These are phyloP conservation scores for Ormyrus rosae DNA, from an alignment of 2,888 invertebrate genomes.

Conservation along the genomic window DNA sequence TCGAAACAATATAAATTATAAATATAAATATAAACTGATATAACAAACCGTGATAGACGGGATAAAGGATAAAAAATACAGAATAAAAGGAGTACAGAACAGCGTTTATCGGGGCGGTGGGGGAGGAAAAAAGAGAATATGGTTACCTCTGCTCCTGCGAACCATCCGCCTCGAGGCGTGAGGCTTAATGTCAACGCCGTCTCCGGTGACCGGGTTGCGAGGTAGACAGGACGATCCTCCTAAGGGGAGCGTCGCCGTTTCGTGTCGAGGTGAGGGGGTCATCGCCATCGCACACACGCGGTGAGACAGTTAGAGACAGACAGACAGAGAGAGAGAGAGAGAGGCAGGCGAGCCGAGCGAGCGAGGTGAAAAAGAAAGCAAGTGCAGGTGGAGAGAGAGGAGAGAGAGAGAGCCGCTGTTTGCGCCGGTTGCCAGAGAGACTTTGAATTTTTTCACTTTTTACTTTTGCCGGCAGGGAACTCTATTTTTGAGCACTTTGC, in stretches of 20 bases:
- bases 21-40: too few relatives aligned
- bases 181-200: constrained; percentile 79
- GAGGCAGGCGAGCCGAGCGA: constrained; percentile 3
- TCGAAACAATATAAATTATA: too few relatives aligned
- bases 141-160: constrained; percentile 73
- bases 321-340: constrained; percentile 4
- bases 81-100: too few relatives aligned
- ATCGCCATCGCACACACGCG: constrained; percentile 2
- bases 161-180: constrained; percentile 72
- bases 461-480: too few relatives aligned
- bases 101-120: background rate
- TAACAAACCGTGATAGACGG: too few relatives aligned
- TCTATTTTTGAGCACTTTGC: too few relatives aligned
- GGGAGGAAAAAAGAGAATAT: constrained; percentile 7
- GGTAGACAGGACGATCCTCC: constrained; percentile 75
- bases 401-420: background rate
- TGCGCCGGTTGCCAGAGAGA: too few relatives aligned
- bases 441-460: too few relatives aligned
- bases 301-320: background rate
- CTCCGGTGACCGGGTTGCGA: constrained; percentile 82
- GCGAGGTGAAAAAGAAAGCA: constrained; percentile 5
- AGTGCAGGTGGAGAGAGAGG: constrained; percentile 15
- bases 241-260: constrained; percentile 63
- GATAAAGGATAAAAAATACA: too few relatives aligned
- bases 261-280: background rate